Evolutionary conservation across 2,797 vertebrate species (phyloP).

Genomic region (Galago senegalensis): DNA sequence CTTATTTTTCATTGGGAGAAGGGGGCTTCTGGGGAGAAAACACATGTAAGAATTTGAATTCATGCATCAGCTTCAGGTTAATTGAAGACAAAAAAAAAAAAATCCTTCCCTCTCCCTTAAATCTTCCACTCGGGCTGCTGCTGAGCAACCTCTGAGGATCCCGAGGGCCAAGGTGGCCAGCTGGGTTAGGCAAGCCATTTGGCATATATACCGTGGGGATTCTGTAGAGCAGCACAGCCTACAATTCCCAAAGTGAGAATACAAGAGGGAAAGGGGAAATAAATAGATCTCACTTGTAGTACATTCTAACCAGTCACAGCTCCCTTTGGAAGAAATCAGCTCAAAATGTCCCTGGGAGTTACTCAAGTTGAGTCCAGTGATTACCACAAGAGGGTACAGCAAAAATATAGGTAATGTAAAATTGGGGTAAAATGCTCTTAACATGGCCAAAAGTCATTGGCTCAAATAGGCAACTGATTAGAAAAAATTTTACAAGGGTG

Average conservation of each 20-base stretch:
- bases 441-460: neutral
- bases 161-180: slow-evolving; percentile 57
- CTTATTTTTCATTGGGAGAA: too few species aligned
- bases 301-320: slow-evolving; percentile 27
- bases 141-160: slow-evolving; percentile 77
- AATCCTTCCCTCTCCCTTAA: neutral
- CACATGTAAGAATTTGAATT: neutral
- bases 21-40: too few species aligned
- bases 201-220: neutral
- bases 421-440: neutral
- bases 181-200: slow-evolving; percentile 1
- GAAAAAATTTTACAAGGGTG: neutral
- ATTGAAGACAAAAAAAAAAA: neutral
- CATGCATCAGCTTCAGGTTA: neutral
- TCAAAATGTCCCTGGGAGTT: slow-evolving; percentile 68
- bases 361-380: neutral
- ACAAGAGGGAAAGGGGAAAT: slow-evolving; percentile 70
- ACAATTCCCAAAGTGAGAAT: slow-evolving; percentile 66
- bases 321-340: slow-evolving; percentile 71
- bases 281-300: slow-evolving; percentile 73
- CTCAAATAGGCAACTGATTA: neutral
- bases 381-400: neutral
- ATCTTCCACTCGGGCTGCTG: slow-evolving; percentile 73
- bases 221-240: neutral
- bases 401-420: neutral